Conservation (phyloP, 2,797 vertebrate species). For the Epinephelus coioides region DNA sequence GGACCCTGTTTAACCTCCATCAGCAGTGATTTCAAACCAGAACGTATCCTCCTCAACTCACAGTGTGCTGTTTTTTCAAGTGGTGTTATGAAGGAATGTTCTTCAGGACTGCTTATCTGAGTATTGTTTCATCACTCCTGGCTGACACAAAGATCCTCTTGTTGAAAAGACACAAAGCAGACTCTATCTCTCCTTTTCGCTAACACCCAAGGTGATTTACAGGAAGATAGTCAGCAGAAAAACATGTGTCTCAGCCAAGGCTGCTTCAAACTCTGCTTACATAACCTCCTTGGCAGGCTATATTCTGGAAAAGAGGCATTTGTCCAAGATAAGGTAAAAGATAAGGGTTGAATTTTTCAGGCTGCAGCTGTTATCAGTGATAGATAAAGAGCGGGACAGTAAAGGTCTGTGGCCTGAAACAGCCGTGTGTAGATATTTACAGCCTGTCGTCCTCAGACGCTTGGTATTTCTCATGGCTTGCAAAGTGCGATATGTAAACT, state of each 20-base stretch:
- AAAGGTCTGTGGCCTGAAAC: slow-evolving; percentile 13
- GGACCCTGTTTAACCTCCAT: no score
- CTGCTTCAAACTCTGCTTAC: slow-evolving; percentile 45
- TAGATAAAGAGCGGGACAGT: slow-evolving; percentile 27
- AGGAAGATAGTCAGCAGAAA: slow-evolving; percentile 62
- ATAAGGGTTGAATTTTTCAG: slow-evolving; percentile 33
- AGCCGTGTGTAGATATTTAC: slow-evolving; percentile 15
- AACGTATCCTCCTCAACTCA: not conserved
- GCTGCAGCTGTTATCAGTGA: slow-evolving; percentile 38
- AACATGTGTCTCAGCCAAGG: slow-evolving; percentile 55
- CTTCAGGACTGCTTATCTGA: slow-evolving; percentile 41
- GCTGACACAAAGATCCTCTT: slow-evolving; percentile 62
- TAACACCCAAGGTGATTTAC: slow-evolving; percentile 64
- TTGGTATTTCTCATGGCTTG: slow-evolving; percentile 33
- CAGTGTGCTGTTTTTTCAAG: slow-evolving; percentile 2
- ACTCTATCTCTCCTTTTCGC: slow-evolving; percentile 42
- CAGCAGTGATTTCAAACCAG: not conserved
- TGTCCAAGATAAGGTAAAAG: slow-evolving; percentile 21
- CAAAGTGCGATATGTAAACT: slow-evolving; percentile 46
- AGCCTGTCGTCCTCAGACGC: slow-evolving; percentile 6
- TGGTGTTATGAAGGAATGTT: slow-evolving; percentile 47
- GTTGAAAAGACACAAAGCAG: slow-evolving; percentile 60
- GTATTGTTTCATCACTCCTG: slow-evolving; percentile 33
- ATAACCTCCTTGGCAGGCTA: slow-evolving; percentile 45
- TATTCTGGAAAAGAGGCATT: slow-evolving; percentile 8